A percentile compares a stretch with the other conserved stretches of the same genome.
Conservation (phyloP, 2,113 vertebrate species). For the Gasterosteus nipponicus region DNA sequence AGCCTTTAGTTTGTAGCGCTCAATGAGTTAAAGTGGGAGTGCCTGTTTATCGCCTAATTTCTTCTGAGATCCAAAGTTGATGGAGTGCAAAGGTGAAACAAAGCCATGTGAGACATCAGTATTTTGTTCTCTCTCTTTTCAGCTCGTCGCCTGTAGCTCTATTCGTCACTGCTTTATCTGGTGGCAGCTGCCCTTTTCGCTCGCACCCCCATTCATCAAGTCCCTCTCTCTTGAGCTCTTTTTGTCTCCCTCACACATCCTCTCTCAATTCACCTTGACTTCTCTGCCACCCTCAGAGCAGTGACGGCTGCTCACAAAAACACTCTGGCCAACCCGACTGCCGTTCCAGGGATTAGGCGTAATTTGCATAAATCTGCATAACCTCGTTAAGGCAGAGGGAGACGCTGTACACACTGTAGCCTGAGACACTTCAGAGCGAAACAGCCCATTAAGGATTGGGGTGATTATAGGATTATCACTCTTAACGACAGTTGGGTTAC, state of each 20-base stretch:
- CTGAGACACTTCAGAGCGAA: conserved; percentile 63
- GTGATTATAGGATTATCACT: conserved; percentile 74
- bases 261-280: conserved; percentile 32
- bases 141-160: conserved; percentile 34
- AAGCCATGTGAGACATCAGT: background rate
- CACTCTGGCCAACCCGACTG: conserved; percentile 23
- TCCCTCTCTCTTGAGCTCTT: conserved; percentile 25
- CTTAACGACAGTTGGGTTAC: conserved; percentile 56
- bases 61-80: background rate
- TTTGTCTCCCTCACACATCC: conserved; percentile 20
- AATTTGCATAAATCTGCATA: conserved; percentile 77
- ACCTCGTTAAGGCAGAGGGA: conserved; percentile 60
- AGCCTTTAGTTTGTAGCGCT: background rate
- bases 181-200: conserved; percentile 48
- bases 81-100: background rate
- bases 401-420: conserved; percentile 56
- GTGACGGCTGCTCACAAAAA: conserved; percentile 14
- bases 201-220: conserved; percentile 52
- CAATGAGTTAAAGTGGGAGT: background rate
- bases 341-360: conserved; percentile 56
- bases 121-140: conserved; percentile 17
- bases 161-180: conserved; percentile 59
- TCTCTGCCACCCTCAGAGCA: conserved; percentile 21
- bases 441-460: conserved; percentile 67
- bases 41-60: background rate